Evolutionary conservation across 1,140 invertebrate genomes (phyloP), one percentile per base, ranked within the genome.

Genomic region (Scaptomyza montana): DNA sequence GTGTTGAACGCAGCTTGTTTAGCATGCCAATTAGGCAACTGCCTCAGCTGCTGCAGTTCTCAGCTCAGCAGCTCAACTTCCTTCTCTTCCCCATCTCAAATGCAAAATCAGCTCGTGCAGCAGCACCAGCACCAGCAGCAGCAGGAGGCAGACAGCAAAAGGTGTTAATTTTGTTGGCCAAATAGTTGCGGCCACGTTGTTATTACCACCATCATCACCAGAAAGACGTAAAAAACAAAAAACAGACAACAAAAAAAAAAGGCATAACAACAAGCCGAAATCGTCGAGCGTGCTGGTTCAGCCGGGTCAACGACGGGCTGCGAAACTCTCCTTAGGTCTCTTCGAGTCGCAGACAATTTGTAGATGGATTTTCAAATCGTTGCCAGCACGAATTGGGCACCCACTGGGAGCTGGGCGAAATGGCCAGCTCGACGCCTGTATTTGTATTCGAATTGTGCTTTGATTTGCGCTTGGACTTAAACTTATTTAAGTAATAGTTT

Each of bases 1-100:
- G 84, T 89, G 84, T 89, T 89, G 82, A 89, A 89, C 85, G 85
- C 80, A 89, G 84, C 84, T 89, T 89, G 84, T 89, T 89, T 89
- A 89, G 84, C 84, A 89, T 89, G 84, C 84, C 84, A 89, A 89
- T 89, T 89, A 87, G 84, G 84, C 84, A 80, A 74, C 78, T 66
- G 60, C 39, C 57, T 33, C 66, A 61, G 33, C 50, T 84, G 36
- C 36, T 41, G 61, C 65, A 51, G 47, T 66, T 57, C 46, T 59
- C 53, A 59, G 36, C 25, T 45, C 28, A 47, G 39, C 39, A 43
- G 39, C 33, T 46, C 43, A 36, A 21, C 51, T 50, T 53, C 46
- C 41, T 19, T 41, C 46, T 68, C 51, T 41, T 30, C 45, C 60
- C 47, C 80, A 89, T 89, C 84, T 77, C 45, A 73, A 89, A 89